Percentiles rank a stretch among this genome's conserved stretches.
These are phyloP conservation scores for Drosophila neonasuta DNA, from an alignment of 2,888 invertebrate species.

Conservation along the genomic window DNA sequence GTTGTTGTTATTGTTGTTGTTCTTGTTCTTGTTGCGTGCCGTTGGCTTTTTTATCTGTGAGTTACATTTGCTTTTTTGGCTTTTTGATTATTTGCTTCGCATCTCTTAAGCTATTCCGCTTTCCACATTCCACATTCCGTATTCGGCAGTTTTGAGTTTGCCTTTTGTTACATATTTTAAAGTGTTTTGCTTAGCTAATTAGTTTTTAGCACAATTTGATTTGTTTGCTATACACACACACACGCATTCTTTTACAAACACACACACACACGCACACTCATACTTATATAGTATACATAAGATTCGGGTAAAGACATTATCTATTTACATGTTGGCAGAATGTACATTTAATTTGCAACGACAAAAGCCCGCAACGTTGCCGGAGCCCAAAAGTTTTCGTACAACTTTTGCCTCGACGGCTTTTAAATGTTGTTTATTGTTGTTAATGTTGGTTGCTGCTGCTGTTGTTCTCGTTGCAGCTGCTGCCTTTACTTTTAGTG, in stretches of 20 bases:
- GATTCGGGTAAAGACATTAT: slow-evolving; percentile 56
- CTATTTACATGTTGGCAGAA: slow-evolving; percentile 71
- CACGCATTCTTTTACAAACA: not conserved
- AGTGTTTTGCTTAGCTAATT: slow-evolving; percentile 64
- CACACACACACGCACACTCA: slow-evolving; percentile 1
- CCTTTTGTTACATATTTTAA: slow-evolving; percentile 43
- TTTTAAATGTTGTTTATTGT: slow-evolving; percentile 75
- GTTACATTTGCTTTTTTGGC: slow-evolving; percentile 76
- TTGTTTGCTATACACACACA: slow-evolving; percentile 29
- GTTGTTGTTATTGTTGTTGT: slow-evolving; percentile 18
- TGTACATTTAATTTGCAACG: slow-evolving; percentile 73
- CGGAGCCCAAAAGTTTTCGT: slow-evolving; percentile 36
- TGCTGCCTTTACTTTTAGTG: slow-evolving; percentile 21
- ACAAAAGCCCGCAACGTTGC: slow-evolving; percentile 55
- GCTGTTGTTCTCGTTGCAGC: slow-evolving; percentile 9
- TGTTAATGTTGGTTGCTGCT: slow-evolving; percentile 48
- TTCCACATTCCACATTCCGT: slow-evolving; percentile 25
- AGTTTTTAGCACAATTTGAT: slow-evolving; percentile 58
- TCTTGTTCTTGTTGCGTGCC: slow-evolving; percentile 29
- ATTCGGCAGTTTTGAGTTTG: slow-evolving; percentile 7
- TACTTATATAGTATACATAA: slow-evolving; percentile 10
- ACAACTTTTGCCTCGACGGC: slow-evolving; percentile 63
- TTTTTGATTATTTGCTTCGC: slow-evolving; percentile 76
- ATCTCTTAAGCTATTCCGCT: slow-evolving; percentile 59
- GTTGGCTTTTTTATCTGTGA: slow-evolving; percentile 65